These are phyloP conservation scores for Tetraodon nigroviridis DNA, from an alignment of 2,113 vertebrate genomes.

Conservation along the genomic window DNA sequence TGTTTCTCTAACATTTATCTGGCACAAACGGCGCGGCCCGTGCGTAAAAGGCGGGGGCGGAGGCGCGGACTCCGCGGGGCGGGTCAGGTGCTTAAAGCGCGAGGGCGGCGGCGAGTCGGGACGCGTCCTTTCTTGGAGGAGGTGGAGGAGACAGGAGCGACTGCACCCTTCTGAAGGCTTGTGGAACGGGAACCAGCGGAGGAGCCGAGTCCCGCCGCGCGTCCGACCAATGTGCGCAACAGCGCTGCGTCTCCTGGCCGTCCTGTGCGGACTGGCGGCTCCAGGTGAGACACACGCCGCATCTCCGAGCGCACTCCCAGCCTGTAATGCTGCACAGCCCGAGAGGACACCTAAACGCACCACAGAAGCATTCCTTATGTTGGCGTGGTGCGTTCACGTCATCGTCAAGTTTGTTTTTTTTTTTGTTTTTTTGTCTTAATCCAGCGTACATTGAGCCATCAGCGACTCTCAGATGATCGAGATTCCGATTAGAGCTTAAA, in stretches of 20 bases:
- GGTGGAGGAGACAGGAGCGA: not conserved
- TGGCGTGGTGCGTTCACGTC: too few species aligned
- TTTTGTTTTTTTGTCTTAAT: too few species aligned
- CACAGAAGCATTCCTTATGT: too few species aligned
- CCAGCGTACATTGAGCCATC: too few species aligned
- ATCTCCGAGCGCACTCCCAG: not conserved
- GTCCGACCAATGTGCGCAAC: constrained; percentile 53
- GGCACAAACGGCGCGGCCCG: too few species aligned
- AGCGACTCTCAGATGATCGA: too few species aligned
- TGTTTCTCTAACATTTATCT: too few species aligned
- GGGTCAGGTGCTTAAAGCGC: constrained; percentile 31
- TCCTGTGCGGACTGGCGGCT: constrained; percentile 68
- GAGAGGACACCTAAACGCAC: too few species aligned
- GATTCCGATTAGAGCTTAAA: too few species aligned
- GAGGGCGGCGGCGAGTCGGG: constrained; percentile 42
- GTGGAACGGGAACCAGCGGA: not conserved
- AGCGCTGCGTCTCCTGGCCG: constrained; percentile 35
- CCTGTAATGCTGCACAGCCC: not conserved
- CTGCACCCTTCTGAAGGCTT: not conserved
- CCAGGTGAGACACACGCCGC: constrained; percentile 60
- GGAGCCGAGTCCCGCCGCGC: not conserved
- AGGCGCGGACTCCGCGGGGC: constrained; percentile 31
- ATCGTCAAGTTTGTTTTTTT: too few species aligned
- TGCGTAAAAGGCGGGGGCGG: too few species aligned
- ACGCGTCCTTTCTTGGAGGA: constrained; percentile 42